phyloP scores from a whole-genome alignment of 2,797 vertebrate genomes.

The Ctenosaura bakeri region DNA sequence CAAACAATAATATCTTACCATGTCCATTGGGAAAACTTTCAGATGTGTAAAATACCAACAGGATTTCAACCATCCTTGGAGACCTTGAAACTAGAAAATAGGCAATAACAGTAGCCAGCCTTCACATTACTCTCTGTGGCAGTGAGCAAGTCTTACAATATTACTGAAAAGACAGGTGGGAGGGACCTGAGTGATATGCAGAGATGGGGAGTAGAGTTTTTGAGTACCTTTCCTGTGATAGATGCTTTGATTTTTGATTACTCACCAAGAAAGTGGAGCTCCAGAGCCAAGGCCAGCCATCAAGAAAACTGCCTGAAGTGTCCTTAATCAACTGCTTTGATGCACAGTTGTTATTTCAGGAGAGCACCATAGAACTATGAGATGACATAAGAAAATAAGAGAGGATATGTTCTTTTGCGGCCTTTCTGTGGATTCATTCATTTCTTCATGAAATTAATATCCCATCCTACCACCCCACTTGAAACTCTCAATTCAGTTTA shows the following conservation, averaged over 20 bases:
- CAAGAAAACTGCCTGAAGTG: background rate
- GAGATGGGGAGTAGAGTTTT: background rate
- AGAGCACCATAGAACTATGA: too few species aligned
- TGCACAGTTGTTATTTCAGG: background rate
- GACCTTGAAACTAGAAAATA: background rate
- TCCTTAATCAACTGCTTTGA: background rate
- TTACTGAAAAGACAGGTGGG: background rate
- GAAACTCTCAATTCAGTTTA: too few species aligned
- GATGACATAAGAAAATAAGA: too few species aligned
- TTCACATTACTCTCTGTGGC: background rate
- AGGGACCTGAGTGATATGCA: background rate
- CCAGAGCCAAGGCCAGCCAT: background rate
- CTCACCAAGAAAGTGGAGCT: background rate
- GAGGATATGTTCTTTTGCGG: too few species aligned
- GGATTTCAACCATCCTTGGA: too few species aligned
- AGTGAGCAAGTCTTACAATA: background rate
- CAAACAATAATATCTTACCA: too few species aligned
- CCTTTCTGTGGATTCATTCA: too few species aligned
- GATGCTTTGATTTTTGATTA: background rate
- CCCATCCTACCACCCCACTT: too few species aligned
- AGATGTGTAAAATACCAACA: too few species aligned
- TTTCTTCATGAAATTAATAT: too few species aligned
- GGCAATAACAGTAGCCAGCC: background rate
- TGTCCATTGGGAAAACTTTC: too few species aligned
- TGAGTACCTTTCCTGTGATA: background rate